Evolutionary conservation across 30 jellyfish, hydroid and myxozoan species (phyloP), one percentile per base, ranked within the genome.

Genomic region (Aurelia aurita complex sp. Pacific): DNA sequence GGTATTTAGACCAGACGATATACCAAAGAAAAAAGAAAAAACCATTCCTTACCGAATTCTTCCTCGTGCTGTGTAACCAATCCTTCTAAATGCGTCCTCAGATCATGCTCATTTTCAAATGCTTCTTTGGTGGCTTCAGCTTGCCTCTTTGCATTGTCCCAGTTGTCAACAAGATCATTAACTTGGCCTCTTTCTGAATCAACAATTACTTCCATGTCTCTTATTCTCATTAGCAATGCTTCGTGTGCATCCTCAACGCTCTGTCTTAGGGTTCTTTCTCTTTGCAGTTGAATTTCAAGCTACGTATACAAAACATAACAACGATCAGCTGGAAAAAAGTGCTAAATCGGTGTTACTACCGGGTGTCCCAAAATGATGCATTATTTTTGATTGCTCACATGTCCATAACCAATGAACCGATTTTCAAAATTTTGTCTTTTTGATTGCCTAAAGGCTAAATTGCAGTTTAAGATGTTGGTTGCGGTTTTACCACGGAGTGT

Each of bases 171-270:
- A 11, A 88, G 88, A 23, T 81, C 89, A 36, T 43, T 67, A 51
- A 88, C 88, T 65, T 88, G 89, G 35, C 82, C 81, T 16, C 91
- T 72, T 40, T 80, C 96, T 55, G 77, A 42, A 40, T 79, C 96
- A 0, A 88, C 91, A 17, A 75, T 70, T 33, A 50, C 35, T 53
- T 88, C 96, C 91, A 88, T 78, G 60, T 88, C 96, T 6, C 72
- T 73, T 5, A 88, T 65, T 17, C 89, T 76, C 64, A 51, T 43
- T 38, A 79, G 59, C 66, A 88, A 74, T 32, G 88, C 88, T 12
- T 82, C 89, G 59, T 88, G 96, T 17, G 88, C 89, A 32, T 88
- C 96, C 80, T 88, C 96, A 43, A 80, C 74, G 19, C 91, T 80
- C 77, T 60, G 87, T 70, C 89, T 69, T 74, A 87, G 60, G 18